phyloP scores from a whole-genome alignment of 2,797 vertebrate species.

The Tragopan temminckii region DNA sequence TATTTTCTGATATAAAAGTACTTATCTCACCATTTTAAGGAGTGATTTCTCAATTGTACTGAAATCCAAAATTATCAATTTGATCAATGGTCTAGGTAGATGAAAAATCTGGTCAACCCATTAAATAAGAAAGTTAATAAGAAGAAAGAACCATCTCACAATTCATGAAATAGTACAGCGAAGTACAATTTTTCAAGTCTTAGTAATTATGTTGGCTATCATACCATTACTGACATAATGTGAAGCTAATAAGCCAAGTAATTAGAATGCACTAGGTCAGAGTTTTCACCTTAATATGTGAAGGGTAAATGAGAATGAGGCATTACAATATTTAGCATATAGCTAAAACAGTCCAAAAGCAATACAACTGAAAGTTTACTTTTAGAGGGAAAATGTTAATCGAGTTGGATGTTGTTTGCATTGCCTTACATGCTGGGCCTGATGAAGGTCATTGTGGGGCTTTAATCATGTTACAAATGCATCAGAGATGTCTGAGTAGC shows the following conservation, averaged over 20 bases:
- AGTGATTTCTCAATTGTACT: constrained; percentile 12
- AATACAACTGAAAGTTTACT: constrained; percentile 1
- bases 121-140: constrained; percentile 75
- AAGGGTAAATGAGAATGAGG: constrained; percentile 77
- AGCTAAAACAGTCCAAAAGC: constrained; percentile 11
- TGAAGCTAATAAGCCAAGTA: constrained; percentile 84
- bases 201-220: constrained; percentile 78
- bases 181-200: constrained; percentile 81
- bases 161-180: constrained; percentile 75
- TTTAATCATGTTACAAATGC: constrained; percentile 25
- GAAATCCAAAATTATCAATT: constrained; percentile 56
- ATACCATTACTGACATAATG: constrained; percentile 81
- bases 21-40: background rate
- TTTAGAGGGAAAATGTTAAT: constrained; percentile 1
- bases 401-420: constrained; percentile 19
- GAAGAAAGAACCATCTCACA: constrained; percentile 65
- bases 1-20: background rate
- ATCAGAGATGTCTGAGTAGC: background rate
- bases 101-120: constrained; percentile 64
- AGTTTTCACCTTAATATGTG: constrained; percentile 80
- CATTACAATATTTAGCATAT: constrained; percentile 66
- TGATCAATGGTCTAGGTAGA: constrained; percentile 67
- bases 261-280: constrained; percentile 82
- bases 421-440: constrained; percentile 29
- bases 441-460: background rate